Percentiles rank a stretch among this genome's conserved stretches.
Evolutionary conservation across 2,888 invertebrate species (phyloP).

Genomic region (Drosophila borealis): DNA sequence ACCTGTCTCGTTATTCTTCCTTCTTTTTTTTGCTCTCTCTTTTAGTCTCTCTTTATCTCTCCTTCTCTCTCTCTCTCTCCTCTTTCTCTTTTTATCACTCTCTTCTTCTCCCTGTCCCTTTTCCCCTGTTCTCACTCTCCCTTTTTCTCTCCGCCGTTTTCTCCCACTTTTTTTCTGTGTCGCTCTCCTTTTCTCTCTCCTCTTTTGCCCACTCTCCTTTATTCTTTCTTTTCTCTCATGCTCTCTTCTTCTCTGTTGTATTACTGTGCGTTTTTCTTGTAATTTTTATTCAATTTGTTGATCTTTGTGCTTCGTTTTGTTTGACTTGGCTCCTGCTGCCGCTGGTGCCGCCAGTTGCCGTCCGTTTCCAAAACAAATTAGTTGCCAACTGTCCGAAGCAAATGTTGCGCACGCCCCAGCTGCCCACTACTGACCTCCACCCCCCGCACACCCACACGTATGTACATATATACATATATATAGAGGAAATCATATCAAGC

Average conservation of each 20-base stretch:
- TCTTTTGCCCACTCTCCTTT: background rate
- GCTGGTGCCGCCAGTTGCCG: slow-evolving; percentile 17
- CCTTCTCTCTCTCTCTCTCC: background rate
- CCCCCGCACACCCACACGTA: background rate
- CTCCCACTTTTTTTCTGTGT: no score
- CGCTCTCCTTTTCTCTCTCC: background rate
- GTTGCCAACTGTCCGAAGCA: slow-evolving; percentile 78
- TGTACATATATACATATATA: background rate
- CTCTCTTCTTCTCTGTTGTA: background rate
- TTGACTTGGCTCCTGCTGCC: background rate
- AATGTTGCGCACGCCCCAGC: slow-evolving; percentile 56
- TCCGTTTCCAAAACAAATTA: slow-evolving; percentile 68
- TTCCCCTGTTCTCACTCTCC: no score
- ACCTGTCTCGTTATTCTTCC: no score
- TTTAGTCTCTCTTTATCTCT: background rate
- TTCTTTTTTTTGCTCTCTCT: no score
- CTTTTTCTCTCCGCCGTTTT: background rate
- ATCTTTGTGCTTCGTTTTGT: slow-evolving; percentile 39
- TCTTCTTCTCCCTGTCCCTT: no score
- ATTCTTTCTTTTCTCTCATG: background rate
- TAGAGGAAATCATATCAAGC: slow-evolving; percentile 54
- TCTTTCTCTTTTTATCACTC: background rate
- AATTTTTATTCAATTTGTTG: slow-evolving; percentile 66
- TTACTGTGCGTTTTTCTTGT: slow-evolving; percentile 2
- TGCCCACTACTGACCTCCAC: no score